Conservation (phyloP, 2,113 vertebrate species). For the Isichthys henryi region DNA sequence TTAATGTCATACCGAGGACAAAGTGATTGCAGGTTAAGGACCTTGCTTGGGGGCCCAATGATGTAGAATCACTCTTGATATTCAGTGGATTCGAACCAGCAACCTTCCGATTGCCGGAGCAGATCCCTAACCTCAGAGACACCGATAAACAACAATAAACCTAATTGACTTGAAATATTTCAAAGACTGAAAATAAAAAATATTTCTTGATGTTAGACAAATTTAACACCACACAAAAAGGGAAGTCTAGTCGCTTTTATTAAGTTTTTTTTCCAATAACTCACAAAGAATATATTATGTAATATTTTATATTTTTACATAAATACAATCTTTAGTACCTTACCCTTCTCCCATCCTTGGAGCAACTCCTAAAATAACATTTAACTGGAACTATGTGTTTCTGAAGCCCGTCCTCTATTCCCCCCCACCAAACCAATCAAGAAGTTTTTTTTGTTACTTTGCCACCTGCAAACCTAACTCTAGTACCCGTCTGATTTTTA, state of each 20-base stretch:
- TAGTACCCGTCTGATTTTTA: neutral
- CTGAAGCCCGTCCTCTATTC: neutral
- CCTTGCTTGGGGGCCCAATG: too few relatives aligned
- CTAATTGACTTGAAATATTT: neutral
- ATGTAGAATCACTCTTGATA: too few relatives aligned
- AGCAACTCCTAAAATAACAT: conserved; percentile 40
- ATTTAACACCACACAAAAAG: neutral
- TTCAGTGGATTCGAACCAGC: too few relatives aligned
- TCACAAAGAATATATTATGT: conserved; percentile 33
- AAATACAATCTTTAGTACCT: conserved; percentile 43
- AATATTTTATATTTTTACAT: conserved; percentile 18
- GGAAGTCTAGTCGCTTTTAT: neutral
- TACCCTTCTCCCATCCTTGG: conserved; percentile 63
- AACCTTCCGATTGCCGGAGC: too few relatives aligned
- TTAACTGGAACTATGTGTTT: neutral
- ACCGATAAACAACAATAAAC: too few relatives aligned
- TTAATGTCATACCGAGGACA: too few relatives aligned
- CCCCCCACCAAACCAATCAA: neutral
- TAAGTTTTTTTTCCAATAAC: conserved; percentile 25
- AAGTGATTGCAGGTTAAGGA: too few relatives aligned
- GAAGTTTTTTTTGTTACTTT: neutral
- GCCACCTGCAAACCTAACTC: neutral
- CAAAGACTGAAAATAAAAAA: neutral
- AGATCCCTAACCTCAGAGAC: too few relatives aligned
- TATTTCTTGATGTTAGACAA: neutral